Percentiles rank a stretch among this genome's conserved stretches.
Conservation (phyloP, 2,797 vertebrate species). For the Poecilia gillii region DNA sequence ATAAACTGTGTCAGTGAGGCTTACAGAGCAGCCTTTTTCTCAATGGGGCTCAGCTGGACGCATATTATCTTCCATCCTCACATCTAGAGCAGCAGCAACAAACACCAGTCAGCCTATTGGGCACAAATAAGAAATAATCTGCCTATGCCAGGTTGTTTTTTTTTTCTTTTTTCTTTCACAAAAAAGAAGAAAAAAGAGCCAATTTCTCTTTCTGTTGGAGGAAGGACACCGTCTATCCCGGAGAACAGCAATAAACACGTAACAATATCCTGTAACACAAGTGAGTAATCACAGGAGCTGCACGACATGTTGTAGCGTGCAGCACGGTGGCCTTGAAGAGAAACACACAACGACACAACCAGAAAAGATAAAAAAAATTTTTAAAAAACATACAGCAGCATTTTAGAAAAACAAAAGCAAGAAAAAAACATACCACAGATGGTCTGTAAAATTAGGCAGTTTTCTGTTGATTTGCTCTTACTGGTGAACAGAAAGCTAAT, state of each 20-base stretch:
- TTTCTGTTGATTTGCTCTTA: background rate
- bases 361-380: background rate
- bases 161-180: background rate
- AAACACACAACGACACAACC: background rate
- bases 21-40: constrained; percentile 23
- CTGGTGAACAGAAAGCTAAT: background rate
- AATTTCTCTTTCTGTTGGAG: constrained; percentile 23
- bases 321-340: background rate
- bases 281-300: background rate
- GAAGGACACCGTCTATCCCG: constrained; percentile 4
- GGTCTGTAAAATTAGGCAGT: background rate
- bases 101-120: constrained; percentile 17
- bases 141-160: background rate
- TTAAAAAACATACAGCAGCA: background rate
- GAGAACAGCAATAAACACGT: constrained; percentile 20
- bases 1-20: constrained; percentile 6
- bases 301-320: constrained; percentile 4
- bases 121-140: constrained; percentile 1
- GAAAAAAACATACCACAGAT: background rate
- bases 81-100: constrained; percentile 2
- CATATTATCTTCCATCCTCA: constrained; percentile 7
- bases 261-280: constrained; percentile 13
- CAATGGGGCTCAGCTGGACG: constrained; percentile 22
- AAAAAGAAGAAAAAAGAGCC: background rate
- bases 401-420: background rate